These are phyloP conservation scores for Apomyelois bistriatella DNA, from an alignment of 2,888 invertebrate genomes.

Conservation along the genomic window DNA sequence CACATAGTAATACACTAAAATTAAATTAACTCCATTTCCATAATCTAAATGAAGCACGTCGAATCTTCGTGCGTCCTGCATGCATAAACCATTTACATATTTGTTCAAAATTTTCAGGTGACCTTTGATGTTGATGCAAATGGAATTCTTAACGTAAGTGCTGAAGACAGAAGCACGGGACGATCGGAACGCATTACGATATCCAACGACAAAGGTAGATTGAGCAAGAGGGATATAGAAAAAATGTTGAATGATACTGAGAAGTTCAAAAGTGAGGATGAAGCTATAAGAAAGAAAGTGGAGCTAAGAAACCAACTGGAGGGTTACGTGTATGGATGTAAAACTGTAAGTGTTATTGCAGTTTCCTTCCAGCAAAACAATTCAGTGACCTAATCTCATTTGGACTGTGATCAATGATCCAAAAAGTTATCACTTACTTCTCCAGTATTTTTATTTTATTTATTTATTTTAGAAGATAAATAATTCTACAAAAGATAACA, in stretches of 20 bases:
- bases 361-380: background rate
- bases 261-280: slow-evolving; percentile 87
- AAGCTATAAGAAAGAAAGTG: slow-evolving; percentile 83
- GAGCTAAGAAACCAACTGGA: slow-evolving; percentile 88
- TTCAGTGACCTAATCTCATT: no score
- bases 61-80: no score
- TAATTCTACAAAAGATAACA: no score
- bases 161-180: slow-evolving; percentile 89
- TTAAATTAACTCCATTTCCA: no score
- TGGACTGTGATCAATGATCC: no score
- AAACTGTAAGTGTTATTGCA: slow-evolving; percentile 43
- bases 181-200: slow-evolving; percentile 90
- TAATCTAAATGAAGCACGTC: no score
- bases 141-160: slow-evolving; percentile 90
- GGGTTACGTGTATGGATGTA: slow-evolving; percentile 83
- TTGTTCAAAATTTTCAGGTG: slow-evolving; percentile 67
- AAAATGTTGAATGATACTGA: slow-evolving; percentile 91
- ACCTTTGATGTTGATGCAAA: slow-evolving; percentile 95
- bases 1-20: no score
- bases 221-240: slow-evolving; percentile 93
- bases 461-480: no score
- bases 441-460: no score
- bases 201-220: slow-evolving; percentile 91
- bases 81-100: no score
- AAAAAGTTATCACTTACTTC: no score